These are phyloP conservation scores for Danio choprae DNA, from an alignment of 2,797 vertebrate genomes.

Conservation along the genomic window DNA sequence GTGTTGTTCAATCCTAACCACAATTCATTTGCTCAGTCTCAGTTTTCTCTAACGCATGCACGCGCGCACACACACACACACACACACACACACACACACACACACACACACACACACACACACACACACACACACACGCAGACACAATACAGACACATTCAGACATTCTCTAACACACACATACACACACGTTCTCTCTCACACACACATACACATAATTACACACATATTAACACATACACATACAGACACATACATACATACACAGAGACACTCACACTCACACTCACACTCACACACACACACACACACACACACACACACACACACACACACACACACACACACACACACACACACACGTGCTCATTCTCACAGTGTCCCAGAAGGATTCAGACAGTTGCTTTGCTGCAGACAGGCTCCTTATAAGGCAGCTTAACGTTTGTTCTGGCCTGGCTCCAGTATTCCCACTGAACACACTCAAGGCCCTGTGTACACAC, in stretches of 20 bases:
- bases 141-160: too few species aligned
- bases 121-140: slow-evolving; percentile 31
- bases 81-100: slow-evolving; percentile 8
- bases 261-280: too few species aligned
- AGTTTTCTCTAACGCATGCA: slow-evolving; percentile 43
- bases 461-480: slow-evolving; percentile 67
- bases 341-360: slow-evolving; percentile 43
- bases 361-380: slow-evolving; percentile 46
- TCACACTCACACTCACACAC: too few species aligned
- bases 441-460: slow-evolving; percentile 80
- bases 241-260: too few species aligned
- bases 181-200: too few species aligned
- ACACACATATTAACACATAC: too few species aligned
- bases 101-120: slow-evolving; percentile 43
- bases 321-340: background rate
- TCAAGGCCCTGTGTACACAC: slow-evolving; percentile 46
- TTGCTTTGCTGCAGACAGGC: slow-evolving; percentile 74
- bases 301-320: too few species aligned
- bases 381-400: slow-evolving; percentile 70
- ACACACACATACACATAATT: too few species aligned
- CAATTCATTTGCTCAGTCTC: slow-evolving; percentile 39
- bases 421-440: slow-evolving; percentile 81
- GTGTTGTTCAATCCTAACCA: slow-evolving; percentile 58
- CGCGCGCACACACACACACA: too few species aligned
- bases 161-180: too few species aligned